A percentile compares a stretch with the other conserved stretches of the same genome.
Evolutionary conservation across 1,140 invertebrate species (phyloP).

Genomic region (Protaetia brevitarsis): DNA sequence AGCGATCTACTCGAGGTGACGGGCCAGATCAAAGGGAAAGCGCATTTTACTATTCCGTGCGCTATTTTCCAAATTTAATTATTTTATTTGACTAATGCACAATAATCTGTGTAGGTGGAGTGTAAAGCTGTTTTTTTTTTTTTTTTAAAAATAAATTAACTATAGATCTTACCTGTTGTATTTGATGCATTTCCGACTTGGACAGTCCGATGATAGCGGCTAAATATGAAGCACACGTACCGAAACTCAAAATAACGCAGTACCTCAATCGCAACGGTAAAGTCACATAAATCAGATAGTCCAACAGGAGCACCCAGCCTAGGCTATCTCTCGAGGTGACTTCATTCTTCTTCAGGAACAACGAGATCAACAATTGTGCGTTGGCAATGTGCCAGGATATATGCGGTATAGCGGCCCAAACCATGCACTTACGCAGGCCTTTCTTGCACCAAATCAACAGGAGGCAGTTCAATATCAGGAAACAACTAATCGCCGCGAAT

Average conservation of each 20-base stretch:
- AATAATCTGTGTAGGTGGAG: too few species aligned
- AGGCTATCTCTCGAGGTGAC: slow-evolving; percentile 59
- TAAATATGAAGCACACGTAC: slow-evolving; percentile 59
- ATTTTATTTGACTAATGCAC: too few species aligned
- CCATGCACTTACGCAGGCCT: slow-evolving; percentile 45
- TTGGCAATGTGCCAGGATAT: slow-evolving; percentile 62
- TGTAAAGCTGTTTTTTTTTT: too few species aligned
- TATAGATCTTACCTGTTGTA: slow-evolving; percentile 55
- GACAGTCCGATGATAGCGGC: slow-evolving; percentile 55
- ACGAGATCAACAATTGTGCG: slow-evolving; percentile 57
- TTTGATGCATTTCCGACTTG: slow-evolving; percentile 48
- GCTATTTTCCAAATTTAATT: too few species aligned
- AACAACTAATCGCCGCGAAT: slow-evolving; percentile 52
- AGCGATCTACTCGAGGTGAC: too few species aligned
- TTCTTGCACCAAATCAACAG: slow-evolving; percentile 54
- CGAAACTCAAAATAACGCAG: slow-evolving; percentile 59
- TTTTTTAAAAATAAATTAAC: background rate
- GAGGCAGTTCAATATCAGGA: slow-evolving; percentile 55
- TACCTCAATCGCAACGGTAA: slow-evolving; percentile 69
- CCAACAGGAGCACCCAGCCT: slow-evolving; percentile 76
- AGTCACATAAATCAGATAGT: slow-evolving; percentile 82
- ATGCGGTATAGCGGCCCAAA: slow-evolving; percentile 59
- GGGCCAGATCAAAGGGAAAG: too few species aligned
- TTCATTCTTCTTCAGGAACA: slow-evolving; percentile 56
- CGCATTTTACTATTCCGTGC: too few species aligned